Percentiles rank a stretch among this genome's conserved stretches.
phyloP scores from a whole-genome alignment of 2,113 vertebrate species.

The Mesoclemmys tuberculata region DNA sequence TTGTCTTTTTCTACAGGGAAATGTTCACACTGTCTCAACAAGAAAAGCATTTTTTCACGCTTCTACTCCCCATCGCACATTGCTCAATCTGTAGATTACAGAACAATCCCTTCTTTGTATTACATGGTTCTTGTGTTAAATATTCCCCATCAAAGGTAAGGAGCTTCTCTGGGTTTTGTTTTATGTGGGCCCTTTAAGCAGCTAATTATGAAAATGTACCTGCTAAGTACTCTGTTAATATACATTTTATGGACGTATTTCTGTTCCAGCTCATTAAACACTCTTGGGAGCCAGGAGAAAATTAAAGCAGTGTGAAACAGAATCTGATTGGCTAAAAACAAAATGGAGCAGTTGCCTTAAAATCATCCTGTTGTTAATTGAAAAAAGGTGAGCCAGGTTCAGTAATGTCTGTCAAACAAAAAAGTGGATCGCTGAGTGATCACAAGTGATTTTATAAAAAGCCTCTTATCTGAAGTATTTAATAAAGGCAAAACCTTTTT shows the following conservation, averaged over 20 bases:
- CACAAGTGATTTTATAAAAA: not conserved
- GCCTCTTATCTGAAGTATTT: not conserved
- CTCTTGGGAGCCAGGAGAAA: not conserved
- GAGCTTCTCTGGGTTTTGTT: not conserved
- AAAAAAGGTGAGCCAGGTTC: not conserved
- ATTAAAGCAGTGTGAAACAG: not conserved
- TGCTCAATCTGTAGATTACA: not conserved
- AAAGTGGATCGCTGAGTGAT: not conserved
- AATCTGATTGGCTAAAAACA: not conserved
- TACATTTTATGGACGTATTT: not conserved
- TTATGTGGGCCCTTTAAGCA: not conserved
- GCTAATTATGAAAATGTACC: not conserved
- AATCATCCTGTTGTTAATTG: not conserved
- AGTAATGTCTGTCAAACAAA: not conserved
- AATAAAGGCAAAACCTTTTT: not conserved
- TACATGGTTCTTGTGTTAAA: not conserved
- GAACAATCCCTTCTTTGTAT: not conserved
- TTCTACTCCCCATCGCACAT: not conserved
- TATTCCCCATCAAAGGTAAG: not conserved
- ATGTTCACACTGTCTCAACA: not conserved
- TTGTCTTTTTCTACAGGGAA: not conserved
- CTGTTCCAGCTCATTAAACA: not conserved
- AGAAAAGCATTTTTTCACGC: not conserved
- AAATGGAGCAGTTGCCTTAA: slow-evolving; percentile 10
- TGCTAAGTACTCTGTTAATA: slow-evolving; percentile 22